Evolutionary conservation across 1,140 invertebrate species (phyloP), one percentile per base, ranked within the genome.

Genomic region (Procambarus clarkii): DNA sequence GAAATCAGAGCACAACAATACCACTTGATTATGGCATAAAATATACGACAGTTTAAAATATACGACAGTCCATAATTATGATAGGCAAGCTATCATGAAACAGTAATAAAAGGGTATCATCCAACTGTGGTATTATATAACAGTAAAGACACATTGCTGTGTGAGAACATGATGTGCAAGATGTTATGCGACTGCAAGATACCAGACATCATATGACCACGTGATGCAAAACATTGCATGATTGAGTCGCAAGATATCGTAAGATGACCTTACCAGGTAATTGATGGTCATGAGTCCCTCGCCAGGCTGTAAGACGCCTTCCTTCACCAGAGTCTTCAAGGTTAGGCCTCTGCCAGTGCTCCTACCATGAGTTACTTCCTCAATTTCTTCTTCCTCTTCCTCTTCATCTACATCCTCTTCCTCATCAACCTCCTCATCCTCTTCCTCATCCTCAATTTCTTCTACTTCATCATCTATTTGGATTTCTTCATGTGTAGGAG

Each of bases 201-300:
- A 64, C 18, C 60, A 64, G 21, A 64, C 60, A 64, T 64, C 60
- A 21, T 74, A 74, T 34, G 5, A 74, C n/a, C 24, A 34, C 11
- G 69, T 34, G 69, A 34, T 9, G n/a, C 69, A 74, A 34, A 34
- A 74, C n/a, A 34, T 34, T 2, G n/a, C 69, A 74, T 9, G 69
- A 74, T 34, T 74, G 69, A 74, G 69, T 74, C 69, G 69, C 69
- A 74, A 74, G 69, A 44, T 76, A 71, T n/a, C 21, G 50, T 71
- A 48, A 44, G 54, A 34, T 24, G 64, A 45, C 77, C 94, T 94
- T 95, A 97, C 97, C 95, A 98, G 95, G 95, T 98, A 98, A 94
- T 98, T 97, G 93, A 98, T 97, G 46, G 97, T 97, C 96, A 98
- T 97, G 78, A 96, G 95, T 74, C 96, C 97, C 94, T 96, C 96